These are phyloP conservation scores for Ormyrus thymus DNA, from an alignment of 2,888 invertebrate species.

Conservation along the genomic window DNA sequence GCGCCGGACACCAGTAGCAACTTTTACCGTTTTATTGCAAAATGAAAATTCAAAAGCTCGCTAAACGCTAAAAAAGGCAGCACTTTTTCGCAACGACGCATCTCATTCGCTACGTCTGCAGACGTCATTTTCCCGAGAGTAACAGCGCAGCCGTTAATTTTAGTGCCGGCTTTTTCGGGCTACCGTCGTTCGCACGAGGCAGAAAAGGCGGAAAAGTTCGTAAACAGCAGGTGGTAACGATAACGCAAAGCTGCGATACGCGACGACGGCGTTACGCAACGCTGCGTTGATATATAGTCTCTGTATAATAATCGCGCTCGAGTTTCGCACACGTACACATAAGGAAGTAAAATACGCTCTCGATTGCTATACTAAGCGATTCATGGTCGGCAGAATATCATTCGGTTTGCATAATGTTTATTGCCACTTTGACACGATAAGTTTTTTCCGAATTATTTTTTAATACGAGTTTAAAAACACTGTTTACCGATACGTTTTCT, in stretches of 20 bases:
- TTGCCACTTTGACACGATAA: slow-evolving; percentile 19
- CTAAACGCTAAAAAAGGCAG: no score
- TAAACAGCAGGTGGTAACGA: slow-evolving; percentile 31
- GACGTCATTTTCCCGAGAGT: no score
- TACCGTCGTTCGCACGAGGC: not conserved
- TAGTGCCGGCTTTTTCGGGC: not conserved
- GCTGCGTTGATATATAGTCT: not conserved
- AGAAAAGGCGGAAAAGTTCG: slow-evolving; percentile 35
- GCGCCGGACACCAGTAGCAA: no score
- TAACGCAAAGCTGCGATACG: slow-evolving; percentile 13
- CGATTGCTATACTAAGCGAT: slow-evolving; percentile 7
- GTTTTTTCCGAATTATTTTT: slow-evolving; percentile 29
- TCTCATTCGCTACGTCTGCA: no score
- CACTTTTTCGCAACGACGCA: no score
- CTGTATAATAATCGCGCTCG: slow-evolving; percentile 40
- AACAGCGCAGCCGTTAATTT: no score
- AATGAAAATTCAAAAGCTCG: no score
- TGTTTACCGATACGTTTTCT: no score
- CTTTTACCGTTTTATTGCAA: no score
- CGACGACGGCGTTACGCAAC: slow-evolving; percentile 36
- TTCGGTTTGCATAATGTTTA: slow-evolving; percentile 39
- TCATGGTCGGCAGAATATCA: slow-evolving; percentile 9
- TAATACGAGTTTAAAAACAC: not conserved
- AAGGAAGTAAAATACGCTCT: slow-evolving; percentile 1
- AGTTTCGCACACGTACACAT: slow-evolving; percentile 29